A percentile compares a stretch with the other conserved stretches of the same genome.
Conservation (phyloP, 2,888 invertebrate genomes). For the Neuroscelio doddi region DNA sequence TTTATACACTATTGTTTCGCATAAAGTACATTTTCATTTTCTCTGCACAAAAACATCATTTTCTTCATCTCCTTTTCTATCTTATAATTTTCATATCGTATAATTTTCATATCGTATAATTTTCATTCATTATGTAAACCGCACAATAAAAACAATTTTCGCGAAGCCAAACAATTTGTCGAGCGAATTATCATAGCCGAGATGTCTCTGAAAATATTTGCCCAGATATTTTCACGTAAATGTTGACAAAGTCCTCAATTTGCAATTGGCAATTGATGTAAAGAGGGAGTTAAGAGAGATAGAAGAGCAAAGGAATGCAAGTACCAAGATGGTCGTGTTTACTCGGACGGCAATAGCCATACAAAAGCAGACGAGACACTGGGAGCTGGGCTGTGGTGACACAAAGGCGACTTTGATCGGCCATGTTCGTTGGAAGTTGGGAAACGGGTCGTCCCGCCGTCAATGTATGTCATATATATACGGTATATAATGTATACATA, state of each 20-base stretch:
- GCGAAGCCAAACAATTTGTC: too few species aligned
- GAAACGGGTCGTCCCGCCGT: slow-evolving; percentile 22
- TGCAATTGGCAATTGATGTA: slow-evolving; percentile 25
- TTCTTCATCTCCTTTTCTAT: too few species aligned
- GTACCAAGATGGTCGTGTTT: slow-evolving; percentile 17
- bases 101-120: too few species aligned
- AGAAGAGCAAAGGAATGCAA: slow-evolving; percentile 8
- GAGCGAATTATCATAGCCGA: neutral
- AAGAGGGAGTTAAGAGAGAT: too few species aligned
- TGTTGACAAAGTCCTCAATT: slow-evolving; percentile 14
- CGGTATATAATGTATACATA: slow-evolving; percentile 1
- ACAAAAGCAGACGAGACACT: slow-evolving; percentile 7
- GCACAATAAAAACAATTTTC: too few species aligned
- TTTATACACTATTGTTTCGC: too few species aligned
- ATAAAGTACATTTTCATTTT: too few species aligned
- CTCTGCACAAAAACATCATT: too few species aligned
- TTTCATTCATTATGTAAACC: too few species aligned
- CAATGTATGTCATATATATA: slow-evolving; percentile 13
- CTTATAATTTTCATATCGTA: too few species aligned
- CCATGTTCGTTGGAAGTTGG: slow-evolving; percentile 48
- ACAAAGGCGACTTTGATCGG: slow-evolving; percentile 42
- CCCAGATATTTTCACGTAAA: slow-evolving; percentile 6
- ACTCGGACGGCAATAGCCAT: slow-evolving; percentile 17
- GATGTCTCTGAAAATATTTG: slow-evolving; percentile 2
- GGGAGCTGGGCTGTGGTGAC: slow-evolving; percentile 18